Base-by-base conservation (phyloP, 2,797 vertebrate species). In the Argya squamiceps region DNA sequence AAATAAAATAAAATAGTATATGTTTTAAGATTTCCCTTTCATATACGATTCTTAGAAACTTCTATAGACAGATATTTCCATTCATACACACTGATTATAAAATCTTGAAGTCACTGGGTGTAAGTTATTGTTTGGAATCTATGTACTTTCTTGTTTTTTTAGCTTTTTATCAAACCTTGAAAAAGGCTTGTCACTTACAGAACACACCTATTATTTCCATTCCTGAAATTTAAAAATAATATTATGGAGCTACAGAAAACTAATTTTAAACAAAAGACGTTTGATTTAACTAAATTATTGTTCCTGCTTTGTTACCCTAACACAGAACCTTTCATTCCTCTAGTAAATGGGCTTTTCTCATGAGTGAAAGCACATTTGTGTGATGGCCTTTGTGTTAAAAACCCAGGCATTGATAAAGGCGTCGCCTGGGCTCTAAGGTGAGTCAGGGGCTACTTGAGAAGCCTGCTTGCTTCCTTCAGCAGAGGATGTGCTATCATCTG, bases 151-250 rank as follows among this genome's bases (percentile, higher is more conserved):
- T 87, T 85, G 65, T 2, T 81, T 89, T 89, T 86, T 74, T 53
- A 77, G 37, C 41, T 89, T 91, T 95, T 95, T 60, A 89, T 77
- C 71, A 92, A 87, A 53, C 36, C 75, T 82, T 92, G 86, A 64
- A 84, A 89, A 95, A 81, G 26, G 50, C 64, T 87, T 80, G 64
- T 67, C 67, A 63, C 30, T 73, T 70, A 56, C 15, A 69, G 78
- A 74, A 67, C 44, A 79, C 41, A 64, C 30, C 56, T 89, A 80
- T 89, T 94, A 77, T 93, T 93, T 91, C 47, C 4, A 2, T 84
- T 89, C 63, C 67, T 89, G 37, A 82, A 83, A 93, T 85, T 55
- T 53, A 73, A 90, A 95, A 96, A 86, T 63, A 88, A 67, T 82
- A 47, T 73, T 86, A 64, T 53, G 46, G 65, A 96, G 55, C 49